Evolutionary conservation across 2,797 vertebrate species (phyloP).

Genomic region (Neosalanx taihuensis): DNA sequence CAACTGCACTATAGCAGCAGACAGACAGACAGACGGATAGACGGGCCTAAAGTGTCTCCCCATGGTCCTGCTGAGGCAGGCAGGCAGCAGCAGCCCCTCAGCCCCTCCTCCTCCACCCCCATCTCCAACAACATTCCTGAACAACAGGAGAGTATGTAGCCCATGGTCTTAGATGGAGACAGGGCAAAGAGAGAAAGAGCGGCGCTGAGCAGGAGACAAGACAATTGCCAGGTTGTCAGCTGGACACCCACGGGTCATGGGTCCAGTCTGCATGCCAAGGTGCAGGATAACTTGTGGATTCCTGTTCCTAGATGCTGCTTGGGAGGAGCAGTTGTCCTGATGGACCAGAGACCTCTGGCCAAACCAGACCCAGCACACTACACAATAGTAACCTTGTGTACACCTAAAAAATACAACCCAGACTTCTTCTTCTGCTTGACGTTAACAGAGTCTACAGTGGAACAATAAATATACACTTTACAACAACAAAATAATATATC

Average conservation of each 20-base stretch:
- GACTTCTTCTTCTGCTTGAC: too few relatives aligned
- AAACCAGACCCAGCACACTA: too few relatives aligned
- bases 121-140: conserved; percentile 60
- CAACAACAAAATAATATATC: not conserved
- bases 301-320: too few relatives aligned
- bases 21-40: conserved; percentile 19
- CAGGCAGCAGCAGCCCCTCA: conserved; percentile 61
- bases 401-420: too few relatives aligned
- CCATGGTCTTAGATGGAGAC: conserved; percentile 44
- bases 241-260: too few relatives aligned
- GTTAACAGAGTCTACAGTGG: too few relatives aligned
- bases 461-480: too few relatives aligned
- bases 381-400: too few relatives aligned
- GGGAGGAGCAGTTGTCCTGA: too few relatives aligned
- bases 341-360: too few relatives aligned
- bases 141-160: conserved; percentile 53
- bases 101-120: not conserved
- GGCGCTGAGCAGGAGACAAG: not conserved
- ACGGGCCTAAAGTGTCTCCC: conserved; percentile 20
- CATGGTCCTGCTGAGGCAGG: conserved; percentile 66
- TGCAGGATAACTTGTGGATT: too few relatives aligned
- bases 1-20: conserved; percentile 16
- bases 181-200: not conserved
- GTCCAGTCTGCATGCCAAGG: too few relatives aligned
- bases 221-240: conserved; percentile 1